Evolutionary conservation across 2,888 invertebrate species (phyloP), one percentile per base, ranked within the genome.

Genomic region (Anarsia innoxiella): DNA sequence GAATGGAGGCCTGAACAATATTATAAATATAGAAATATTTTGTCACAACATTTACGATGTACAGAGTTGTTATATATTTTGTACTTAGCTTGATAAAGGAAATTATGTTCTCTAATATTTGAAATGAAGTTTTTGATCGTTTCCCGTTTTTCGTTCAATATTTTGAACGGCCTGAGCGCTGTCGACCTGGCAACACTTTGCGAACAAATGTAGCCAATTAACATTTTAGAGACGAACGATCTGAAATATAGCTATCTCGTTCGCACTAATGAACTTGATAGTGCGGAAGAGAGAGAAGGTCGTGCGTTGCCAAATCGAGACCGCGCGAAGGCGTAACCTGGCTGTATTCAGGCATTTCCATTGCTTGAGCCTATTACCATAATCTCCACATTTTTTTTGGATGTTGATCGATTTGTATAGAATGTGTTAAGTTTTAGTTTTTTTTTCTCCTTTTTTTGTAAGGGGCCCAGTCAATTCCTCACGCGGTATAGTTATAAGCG

Each of bases 381-480:
- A 65, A 66, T 66, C 57, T 66, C 61, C 54, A 51, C 56, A 62
- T 40, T 51, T 44, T 49, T 50, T 52, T 58, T 25, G 3, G 19
- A 68, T 64, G 70, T 74, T 72, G 66, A 66, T 69, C 59, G 56
- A 67, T 69, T 69, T 80, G 74, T 78, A 70, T 75, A 77, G 66
- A 60, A 61, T 66, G 62, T 61, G 68, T 71, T 76, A 72, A 73
- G 75, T 76, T 74, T 71, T 73, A 69, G 61, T 70, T 71, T 60
- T 53, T 56, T 57, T 56, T 62, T 56, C 19, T n/a, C n/a, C n/a
- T 53, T 58, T 56, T 59, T 70, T 71, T 68, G 63, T 56, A 69
- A 60, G 76, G 82, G 82, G 70, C 57, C 59, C 64, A 54, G 70
- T 80, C 82, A 78, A 80, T 80, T 83, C 78, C 78, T 65, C 62